Evolutionary conservation across 2,797 vertebrate species (phyloP), one percentile per base, ranked within the genome.

Genomic region (Sternotherus odoratus): DNA sequence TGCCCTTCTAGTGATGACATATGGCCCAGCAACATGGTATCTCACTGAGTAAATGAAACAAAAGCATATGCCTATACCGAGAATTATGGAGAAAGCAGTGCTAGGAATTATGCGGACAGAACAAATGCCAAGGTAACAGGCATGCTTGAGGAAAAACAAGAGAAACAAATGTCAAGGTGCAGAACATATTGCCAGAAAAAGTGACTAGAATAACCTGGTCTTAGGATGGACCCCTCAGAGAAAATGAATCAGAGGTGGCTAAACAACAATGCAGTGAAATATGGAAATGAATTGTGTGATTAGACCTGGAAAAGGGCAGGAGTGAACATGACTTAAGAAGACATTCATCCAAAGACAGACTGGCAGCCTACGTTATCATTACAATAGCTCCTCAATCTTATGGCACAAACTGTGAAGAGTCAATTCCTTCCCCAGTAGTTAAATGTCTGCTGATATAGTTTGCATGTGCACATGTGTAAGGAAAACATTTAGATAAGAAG

Each of bases 1-100:
- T 95, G 79, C 86, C 87, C 46, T 96, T 95, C 75, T 77, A 77
- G 60, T 95, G 92, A 95, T 97, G 93, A 90, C 92, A 94, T 91
- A 92, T 66, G 39, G 87, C 69, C 79, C 51, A 91, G 69, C 60
- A 92, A 90, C 57, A 48, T 80, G 77, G 33, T 51, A 51, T 91
- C 54, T 88, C 77, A 83, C 87, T 84, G 72, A 0, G 77, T 94
- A 94, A 96, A 91, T 94, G 79, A 93, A 92, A 91, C 86, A 92
- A 91, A 93, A 86, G 12, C 39, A 82, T 57, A 82, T 26, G 23
- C 39, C 53, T 12, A 74, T 82, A 80, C n/a, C 84, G 80, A 94
- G 79, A 95, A 88, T 93, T 92, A 91, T 51, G 82, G 49, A 83
- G 49, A 93, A 39, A 82, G n/a, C 83, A 89, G 36, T 56, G 87